Percentiles rank a stretch among this genome's conserved stretches.
Evolutionary conservation across 2,888 invertebrate species (phyloP).

Genomic region (Cancer borealis): DNA sequence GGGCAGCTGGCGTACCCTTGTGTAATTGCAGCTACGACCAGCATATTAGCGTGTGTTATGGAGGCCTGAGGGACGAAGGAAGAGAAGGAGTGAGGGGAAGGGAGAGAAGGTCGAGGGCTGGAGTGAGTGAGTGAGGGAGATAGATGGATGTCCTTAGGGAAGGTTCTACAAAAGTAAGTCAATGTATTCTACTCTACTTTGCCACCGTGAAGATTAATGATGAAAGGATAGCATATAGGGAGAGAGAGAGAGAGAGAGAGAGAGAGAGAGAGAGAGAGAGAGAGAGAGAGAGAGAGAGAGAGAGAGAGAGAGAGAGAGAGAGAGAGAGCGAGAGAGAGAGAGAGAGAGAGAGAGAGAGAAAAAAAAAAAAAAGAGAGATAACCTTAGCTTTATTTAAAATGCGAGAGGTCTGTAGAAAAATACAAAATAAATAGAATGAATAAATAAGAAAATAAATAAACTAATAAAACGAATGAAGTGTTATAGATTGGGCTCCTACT

Average conservation of each 20-base stretch:
- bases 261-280: conserved; percentile 26
- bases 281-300: conserved; percentile 11
- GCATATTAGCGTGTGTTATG: background rate
- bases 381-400: too few relatives aligned
- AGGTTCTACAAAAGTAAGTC: background rate
- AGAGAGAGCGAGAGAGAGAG: background rate
- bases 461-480: too few relatives aligned
- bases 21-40: conserved; percentile 30
- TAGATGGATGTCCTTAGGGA: background rate
- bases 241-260: conserved; percentile 26
- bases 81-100: background rate
- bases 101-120: background rate
- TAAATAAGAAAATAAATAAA: too few relatives aligned
- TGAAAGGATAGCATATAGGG: background rate
- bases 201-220: conserved; percentile 5
- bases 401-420: too few relatives aligned
- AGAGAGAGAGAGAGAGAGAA: conserved; percentile 3
- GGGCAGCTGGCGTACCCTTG: conserved; percentile 21
- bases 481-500: too few relatives aligned
- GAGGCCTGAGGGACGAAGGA: background rate
- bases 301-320: background rate
- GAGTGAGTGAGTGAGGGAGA: background rate
- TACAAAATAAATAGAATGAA: too few relatives aligned
- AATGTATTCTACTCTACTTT: background rate
- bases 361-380: background rate